Evolutionary conservation across 2,888 invertebrate genomes (phyloP).

Genomic region (Venustoraphidia nigricollis): DNA sequence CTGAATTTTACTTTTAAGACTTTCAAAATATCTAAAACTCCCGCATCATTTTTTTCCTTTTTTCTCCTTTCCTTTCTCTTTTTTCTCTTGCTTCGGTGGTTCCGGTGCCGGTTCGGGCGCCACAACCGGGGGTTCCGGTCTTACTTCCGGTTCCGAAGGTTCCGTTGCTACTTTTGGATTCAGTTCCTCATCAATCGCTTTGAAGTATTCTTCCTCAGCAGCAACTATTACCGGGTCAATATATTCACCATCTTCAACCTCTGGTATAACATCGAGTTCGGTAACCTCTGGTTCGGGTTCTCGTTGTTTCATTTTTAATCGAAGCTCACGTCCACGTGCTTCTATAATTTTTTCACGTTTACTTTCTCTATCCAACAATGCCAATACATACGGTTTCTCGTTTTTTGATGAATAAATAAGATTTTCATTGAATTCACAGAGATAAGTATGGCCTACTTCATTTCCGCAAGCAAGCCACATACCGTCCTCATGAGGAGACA

Average conservation of each 20-base stretch:
- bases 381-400: constrained; percentile 58
- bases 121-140: constrained; percentile 6
- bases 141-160: not conserved
- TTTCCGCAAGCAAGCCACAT: constrained; percentile 62
- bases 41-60: too few species aligned
- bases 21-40: too few species aligned
- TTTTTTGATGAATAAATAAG: constrained; percentile 56
- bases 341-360: constrained; percentile 83
- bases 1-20: too few species aligned
- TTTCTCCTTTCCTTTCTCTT: constrained; percentile 7
- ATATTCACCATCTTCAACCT: not conserved
- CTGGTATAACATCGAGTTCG: constrained; percentile 16
- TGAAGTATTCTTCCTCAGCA: constrained; percentile 22
- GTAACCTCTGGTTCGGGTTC: constrained; percentile 13
- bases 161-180: constrained; percentile 7
- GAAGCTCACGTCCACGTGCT: constrained; percentile 65
- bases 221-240: constrained; percentile 10
- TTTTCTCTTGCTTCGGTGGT: constrained; percentile 6
- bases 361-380: constrained; percentile 66
- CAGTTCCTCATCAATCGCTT: constrained; percentile 15
- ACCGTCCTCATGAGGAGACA: constrained; percentile 56
- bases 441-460: constrained; percentile 57
- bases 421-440: constrained; percentile 69
- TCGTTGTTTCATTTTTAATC: constrained; percentile 18
- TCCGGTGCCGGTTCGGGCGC: constrained; percentile 10